Evolutionary conservation across 2,113 vertebrate species (phyloP).

Genomic region (Rhinolophus sinicus): DNA sequence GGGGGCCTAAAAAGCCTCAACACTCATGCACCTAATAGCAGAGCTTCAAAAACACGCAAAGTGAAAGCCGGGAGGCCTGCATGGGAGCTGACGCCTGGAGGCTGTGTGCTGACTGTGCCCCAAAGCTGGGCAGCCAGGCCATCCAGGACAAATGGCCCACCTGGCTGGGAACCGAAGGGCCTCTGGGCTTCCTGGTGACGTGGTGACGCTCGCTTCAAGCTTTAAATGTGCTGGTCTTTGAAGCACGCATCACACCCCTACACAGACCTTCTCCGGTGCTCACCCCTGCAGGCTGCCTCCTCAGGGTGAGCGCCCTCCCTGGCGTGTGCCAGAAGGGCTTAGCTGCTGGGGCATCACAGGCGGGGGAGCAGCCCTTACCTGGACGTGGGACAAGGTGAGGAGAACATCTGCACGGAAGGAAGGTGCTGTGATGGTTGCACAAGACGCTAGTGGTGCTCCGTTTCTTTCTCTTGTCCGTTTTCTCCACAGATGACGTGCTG

Average conservation of each 20-base stretch:
- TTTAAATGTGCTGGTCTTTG: not conserved
- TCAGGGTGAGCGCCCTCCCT: not conserved
- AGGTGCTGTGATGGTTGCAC: rapidly evolving
- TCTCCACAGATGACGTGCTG: not conserved
- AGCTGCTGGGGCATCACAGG: no score
- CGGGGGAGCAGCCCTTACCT: not conserved
- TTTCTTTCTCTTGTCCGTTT: no score
- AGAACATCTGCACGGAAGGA: rapidly evolving
- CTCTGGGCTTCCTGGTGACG: not conserved
- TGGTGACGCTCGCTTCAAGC: rapidly evolving
- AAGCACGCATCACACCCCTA: not conserved
- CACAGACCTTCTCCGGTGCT: no score
- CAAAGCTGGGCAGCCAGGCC: no score
- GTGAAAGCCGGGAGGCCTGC: not conserved
- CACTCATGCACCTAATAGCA: not conserved
- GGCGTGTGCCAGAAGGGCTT: no score
- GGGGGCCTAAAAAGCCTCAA: not conserved
- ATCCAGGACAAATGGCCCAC: no score
- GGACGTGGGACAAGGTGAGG: rapidly evolving
- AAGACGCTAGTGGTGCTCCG: not conserved
- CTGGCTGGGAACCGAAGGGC: not conserved
- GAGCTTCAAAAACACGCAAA: not conserved
- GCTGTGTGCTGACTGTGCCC: not conserved
- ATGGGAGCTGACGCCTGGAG: not conserved
- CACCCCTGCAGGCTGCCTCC: not conserved